A percentile compares a stretch with the other conserved stretches of the same genome.
These are phyloP conservation scores for Xanthorhoe designata DNA, from an alignment of 2,888 invertebrate genomes.

Conservation along the genomic window DNA sequence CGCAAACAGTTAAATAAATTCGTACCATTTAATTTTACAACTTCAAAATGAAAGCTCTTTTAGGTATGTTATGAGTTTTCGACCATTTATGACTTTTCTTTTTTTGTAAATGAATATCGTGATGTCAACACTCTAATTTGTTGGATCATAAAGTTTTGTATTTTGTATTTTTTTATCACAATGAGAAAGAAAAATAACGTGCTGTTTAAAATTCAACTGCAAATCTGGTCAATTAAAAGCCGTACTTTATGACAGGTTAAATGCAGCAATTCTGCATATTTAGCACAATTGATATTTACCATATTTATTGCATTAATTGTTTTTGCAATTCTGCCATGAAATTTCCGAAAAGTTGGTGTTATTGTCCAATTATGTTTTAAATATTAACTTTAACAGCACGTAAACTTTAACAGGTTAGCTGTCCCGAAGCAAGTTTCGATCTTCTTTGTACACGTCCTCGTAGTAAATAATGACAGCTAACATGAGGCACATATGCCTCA, in stretches of 20 bases:
- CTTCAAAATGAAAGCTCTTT: conserved; percentile 46
- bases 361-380: conserved; percentile 1
- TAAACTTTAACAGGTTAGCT: neutral
- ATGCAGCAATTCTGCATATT: conserved; percentile 20
- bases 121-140: conserved; percentile 52
- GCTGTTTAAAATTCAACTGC: conserved; percentile 3
- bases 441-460: too few species aligned
- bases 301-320: conserved; percentile 17
- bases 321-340: conserved; percentile 1
- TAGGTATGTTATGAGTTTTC: conserved; percentile 49
- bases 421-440: too few species aligned
- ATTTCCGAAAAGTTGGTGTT: conserved; percentile 11
- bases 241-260: conserved; percentile 7
- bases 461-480: too few species aligned
- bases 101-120: conserved; percentile 43
- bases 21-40: conserved; percentile 52
- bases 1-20: conserved; percentile 48
- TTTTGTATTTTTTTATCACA: conserved; percentile 24
- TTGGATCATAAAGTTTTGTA: conserved; percentile 42
- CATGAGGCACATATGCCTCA: too few species aligned
- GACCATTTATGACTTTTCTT: conserved; percentile 44
- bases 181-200: conserved; percentile 16
- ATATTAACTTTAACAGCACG: neutral
- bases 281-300: conserved; percentile 28
- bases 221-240: conserved; percentile 1